phyloP scores from a whole-genome alignment of 2,888 invertebrate genomes.

The Pterostichus madidus region DNA sequence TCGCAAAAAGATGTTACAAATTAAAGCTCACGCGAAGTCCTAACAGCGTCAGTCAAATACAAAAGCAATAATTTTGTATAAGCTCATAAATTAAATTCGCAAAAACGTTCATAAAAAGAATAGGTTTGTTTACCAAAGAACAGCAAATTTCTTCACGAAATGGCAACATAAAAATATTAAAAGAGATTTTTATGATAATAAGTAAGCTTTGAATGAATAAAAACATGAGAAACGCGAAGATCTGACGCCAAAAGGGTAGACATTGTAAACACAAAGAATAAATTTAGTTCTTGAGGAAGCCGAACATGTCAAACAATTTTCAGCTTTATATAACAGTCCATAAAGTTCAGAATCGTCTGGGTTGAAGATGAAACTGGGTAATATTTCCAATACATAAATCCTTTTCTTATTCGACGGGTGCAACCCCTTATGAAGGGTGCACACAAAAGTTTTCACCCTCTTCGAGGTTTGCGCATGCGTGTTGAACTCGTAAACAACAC shows the following conservation, averaged over 20 bases:
- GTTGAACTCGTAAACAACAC: conserved; percentile 45
- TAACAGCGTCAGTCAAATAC: conserved; percentile 2
- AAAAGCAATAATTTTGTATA: conserved; percentile 29
- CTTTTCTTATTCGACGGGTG: conserved; percentile 72
- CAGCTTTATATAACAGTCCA: conserved; percentile 1
- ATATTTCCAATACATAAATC: conserved; percentile 77
- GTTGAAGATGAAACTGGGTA: conserved; percentile 20
- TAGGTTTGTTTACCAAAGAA: conserved; percentile 44
- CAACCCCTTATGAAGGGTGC: conserved; percentile 56
- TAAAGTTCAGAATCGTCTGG: conserved; percentile 22
- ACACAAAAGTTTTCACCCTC: conserved; percentile 58
- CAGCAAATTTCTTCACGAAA: conserved; percentile 47
- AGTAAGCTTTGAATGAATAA: conserved; percentile 57
- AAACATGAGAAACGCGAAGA: conserved; percentile 62
- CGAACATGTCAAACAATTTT: conserved; percentile 41
- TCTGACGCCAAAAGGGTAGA: conserved; percentile 61
- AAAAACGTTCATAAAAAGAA: conserved; percentile 16
- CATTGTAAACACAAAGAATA: conserved; percentile 66
- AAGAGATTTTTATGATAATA: conserved; percentile 65
- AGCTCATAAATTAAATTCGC: conserved; percentile 42
- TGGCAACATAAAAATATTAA: conserved; percentile 54
- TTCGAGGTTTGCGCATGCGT: conserved; percentile 37
- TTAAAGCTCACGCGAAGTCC: conserved; percentile 7
- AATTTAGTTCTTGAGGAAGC: conserved; percentile 59
- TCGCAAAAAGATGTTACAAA: conserved; percentile 10